phyloP scores from a whole-genome alignment of 2,888 invertebrate species.

The Drosophila fulvimacula region DNA sequence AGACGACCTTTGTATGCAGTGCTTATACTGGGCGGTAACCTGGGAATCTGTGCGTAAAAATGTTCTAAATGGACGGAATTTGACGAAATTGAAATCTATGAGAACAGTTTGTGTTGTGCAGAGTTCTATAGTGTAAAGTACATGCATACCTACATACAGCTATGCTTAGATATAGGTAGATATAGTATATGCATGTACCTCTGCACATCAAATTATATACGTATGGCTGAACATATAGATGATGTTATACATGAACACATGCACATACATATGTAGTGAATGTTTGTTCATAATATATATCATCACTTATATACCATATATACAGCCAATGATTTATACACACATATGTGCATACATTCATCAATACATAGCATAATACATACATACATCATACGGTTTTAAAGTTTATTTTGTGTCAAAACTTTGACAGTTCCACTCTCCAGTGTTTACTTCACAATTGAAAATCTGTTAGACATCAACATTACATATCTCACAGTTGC shows the following conservation, averaged over 20 bases:
- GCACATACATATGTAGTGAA: not conserved
- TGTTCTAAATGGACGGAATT: not conserved
- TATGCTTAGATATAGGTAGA: not conserved
- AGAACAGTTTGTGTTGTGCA: not conserved
- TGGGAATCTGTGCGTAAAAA: not conserved
- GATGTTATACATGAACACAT: too few species aligned
- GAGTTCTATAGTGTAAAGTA: not conserved
- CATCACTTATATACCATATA: not conserved
- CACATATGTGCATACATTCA: not conserved
- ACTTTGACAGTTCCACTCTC: not conserved
- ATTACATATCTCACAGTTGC: constrained; percentile 57
- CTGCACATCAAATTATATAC: too few species aligned
- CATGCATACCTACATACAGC: not conserved
- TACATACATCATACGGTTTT: not conserved
- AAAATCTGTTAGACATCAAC: constrained; percentile 46
- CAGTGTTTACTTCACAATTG: constrained; percentile 1
- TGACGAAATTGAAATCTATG: not conserved
- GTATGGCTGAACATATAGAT: too few species aligned
- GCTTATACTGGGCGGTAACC: not conserved
- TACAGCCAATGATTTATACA: not conserved
- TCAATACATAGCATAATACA: not conserved
- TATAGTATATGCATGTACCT: too few species aligned
- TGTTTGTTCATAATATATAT: not conserved
- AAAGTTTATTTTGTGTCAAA: not conserved
- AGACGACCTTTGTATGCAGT: not conserved